Evolutionary conservation across 2,113 vertebrate genomes (phyloP), one percentile per base, ranked within the genome.

Genomic region (Martes martes): DNA sequence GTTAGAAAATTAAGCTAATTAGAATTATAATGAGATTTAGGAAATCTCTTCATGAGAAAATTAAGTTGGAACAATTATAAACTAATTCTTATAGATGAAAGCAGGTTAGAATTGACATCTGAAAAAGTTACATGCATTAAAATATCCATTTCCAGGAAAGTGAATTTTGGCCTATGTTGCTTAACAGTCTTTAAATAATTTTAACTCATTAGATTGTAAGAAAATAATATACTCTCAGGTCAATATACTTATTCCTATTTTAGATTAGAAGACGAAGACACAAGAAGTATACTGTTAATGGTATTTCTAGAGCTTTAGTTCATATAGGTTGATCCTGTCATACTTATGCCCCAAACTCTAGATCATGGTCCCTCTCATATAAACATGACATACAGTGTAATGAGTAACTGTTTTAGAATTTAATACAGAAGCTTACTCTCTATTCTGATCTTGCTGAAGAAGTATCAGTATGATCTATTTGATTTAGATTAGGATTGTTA

Each of bases 1-100:
- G 69, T 63, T 69, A 24, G 92, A 86, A 89, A 95, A 78, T 69
- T 63, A 86, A 94, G 23, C n/a, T 93, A 45, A 96, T 82, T 71
- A 47, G 8, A 80, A 84, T 90, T 94, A 39, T 18, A 88, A 24
- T 76, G 90, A 73, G n/a, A 57, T 89, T 79, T 91, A 92, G 55
- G 52, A 96, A 89, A 63, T 74, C 18, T 67, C 39, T 59, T 93
- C 39, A 42, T n/a, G 42, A 39, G 55, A 61, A n/a, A 81, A 19
- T 65, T 85, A 45, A 61, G 36, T 67, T 93, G 33, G 82, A 89
- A 83, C 50, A 69, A 50, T 87, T 82, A 31, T 67, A 84, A 93
- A 52, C 14, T 39, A 67, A 33, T 11, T 89, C 24, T 76, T 55
- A 1, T 0, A 74, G 39, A 36, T 15, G 55, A 76, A 94, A 82